Base-by-base conservation (phyloP, 2,797 vertebrate species). In the Rhinoraja longicauda region DNA sequence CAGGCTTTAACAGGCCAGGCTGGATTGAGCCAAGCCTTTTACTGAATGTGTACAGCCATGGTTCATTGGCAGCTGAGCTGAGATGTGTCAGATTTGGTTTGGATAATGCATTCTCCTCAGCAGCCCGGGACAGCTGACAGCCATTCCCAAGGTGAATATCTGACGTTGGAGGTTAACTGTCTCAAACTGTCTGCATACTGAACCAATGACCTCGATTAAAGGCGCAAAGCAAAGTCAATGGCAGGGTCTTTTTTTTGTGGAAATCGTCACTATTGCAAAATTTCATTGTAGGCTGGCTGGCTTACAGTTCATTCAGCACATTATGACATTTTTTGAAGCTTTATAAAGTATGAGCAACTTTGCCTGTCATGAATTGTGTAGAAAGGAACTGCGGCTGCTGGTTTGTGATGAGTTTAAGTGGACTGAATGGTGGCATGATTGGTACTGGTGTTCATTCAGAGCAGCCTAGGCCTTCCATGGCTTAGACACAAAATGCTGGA, bases 31-130 rank as follows among this genome's bases (percentile, higher is more conserved):
- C 4, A 9, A 91, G 19, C 6, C 39, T 53, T 70, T 92, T 75
- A 29, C 45, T 73, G 70, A 75, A 92, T 45, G 39, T 92, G 45
- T 19, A 29, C 39, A 75, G 70, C 70, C 15, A 70, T 3, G 26
- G 39, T 92, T 92, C 90, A 57, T 12, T 92, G 39, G 36, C 70
- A 8, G 39, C 45, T 5, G 64, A 39, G 5, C 70, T 57, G 90
- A 92, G 26, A 53, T 75, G 72, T 92, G 70, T 92, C 90, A 92
- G 72, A 73, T 92, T 53, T 73, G 75, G 90, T 92, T 73, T 92
- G 45, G 13, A 92, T 53, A 92, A 73, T 17, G 90, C 39, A 75
- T 75, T 36, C 70, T 39, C 24, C 17, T 67, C 32, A 67, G 72
- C 70, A 92, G 90, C 36, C 70, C 26, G 26, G 13, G 45, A 53